A percentile compares a stretch with the other conserved stretches of the same genome.
Evolutionary conservation across 1,140 invertebrate genomes (phyloP).

Genomic region (Drosophila sechellia): DNA sequence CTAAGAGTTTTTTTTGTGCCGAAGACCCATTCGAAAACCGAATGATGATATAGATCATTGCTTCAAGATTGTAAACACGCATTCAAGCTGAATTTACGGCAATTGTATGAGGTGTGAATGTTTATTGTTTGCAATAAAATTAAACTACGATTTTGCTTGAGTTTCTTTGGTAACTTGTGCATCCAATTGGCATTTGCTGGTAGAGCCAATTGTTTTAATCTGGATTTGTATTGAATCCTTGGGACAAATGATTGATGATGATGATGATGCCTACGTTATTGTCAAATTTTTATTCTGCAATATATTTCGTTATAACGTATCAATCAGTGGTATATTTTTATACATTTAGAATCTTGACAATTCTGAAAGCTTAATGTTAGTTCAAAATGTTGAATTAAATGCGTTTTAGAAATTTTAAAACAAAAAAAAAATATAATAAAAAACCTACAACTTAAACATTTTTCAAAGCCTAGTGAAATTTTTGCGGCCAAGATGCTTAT

Average conservation of each 20-base stretch:
- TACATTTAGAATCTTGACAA: background rate
- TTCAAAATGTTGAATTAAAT: background rate
- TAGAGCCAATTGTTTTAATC: background rate
- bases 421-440: no score
- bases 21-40: slow-evolving; percentile 6
- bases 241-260: no score
- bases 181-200: background rate
- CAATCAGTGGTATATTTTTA: background rate
- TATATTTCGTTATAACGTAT: slow-evolving; percentile 1
- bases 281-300: background rate
- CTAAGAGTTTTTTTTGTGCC: slow-evolving; percentile 33
- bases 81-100: slow-evolving; percentile 49
- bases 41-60: slow-evolving; percentile 17
- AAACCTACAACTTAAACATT: no score
- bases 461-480: no score
- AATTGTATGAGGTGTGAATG: slow-evolving; percentile 53
- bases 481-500: no score
- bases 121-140: slow-evolving; percentile 77
- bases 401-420: no score
- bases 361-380: background rate
- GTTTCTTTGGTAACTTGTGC: background rate
- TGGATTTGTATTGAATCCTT: no score
- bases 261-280: background rate
- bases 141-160: slow-evolving; percentile 42
- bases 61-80: slow-evolving; percentile 36